Conservation (phyloP, 2,888 invertebrate species). For the Anthophora plumipes region DNA sequence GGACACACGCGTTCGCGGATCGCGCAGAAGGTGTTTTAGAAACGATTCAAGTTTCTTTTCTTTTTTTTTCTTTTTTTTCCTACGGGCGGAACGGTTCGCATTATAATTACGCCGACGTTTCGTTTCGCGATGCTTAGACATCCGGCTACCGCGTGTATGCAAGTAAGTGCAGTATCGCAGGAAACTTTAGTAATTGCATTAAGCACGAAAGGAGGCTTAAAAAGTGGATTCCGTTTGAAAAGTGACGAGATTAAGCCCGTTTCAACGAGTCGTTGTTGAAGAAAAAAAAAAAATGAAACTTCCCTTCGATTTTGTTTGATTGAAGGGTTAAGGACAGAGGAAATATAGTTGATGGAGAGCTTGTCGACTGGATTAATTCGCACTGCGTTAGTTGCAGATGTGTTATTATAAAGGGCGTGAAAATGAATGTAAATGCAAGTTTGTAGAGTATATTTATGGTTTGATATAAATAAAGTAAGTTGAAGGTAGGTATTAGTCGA, state of each 20-base stretch:
- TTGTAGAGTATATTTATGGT: neutral
- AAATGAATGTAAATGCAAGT: neutral
- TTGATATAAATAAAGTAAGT: too few relatives aligned
- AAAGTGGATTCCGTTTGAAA: neutral
- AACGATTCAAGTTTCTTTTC: constrained; percentile 15
- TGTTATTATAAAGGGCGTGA: neutral
- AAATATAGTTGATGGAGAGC: neutral
- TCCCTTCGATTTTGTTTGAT: too few relatives aligned
- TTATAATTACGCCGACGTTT: constrained; percentile 36
- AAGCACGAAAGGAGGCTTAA: constrained; percentile 12
- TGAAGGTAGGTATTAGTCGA: too few relatives aligned
- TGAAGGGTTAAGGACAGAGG: too few relatives aligned
- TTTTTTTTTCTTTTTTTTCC: too few relatives aligned
- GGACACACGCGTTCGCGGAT: neutral
- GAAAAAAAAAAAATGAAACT: neutral
- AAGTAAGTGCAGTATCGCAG: constrained; percentile 1
- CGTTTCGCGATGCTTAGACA: constrained; percentile 32
- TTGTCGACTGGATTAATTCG: neutral
- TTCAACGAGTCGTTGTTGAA: neutral
- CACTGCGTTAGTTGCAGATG: neutral
- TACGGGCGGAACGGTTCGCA: neutral
- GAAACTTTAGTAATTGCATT: constrained; percentile 39
- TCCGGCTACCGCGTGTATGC: constrained; percentile 12
- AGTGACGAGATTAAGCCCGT: neutral
- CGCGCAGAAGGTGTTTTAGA: constrained; percentile 13